Percentiles rank a stretch among this genome's conserved stretches.
Conservation (phyloP, 2,797 vertebrate genomes). For the Cetoscarus ocellatus region DNA sequence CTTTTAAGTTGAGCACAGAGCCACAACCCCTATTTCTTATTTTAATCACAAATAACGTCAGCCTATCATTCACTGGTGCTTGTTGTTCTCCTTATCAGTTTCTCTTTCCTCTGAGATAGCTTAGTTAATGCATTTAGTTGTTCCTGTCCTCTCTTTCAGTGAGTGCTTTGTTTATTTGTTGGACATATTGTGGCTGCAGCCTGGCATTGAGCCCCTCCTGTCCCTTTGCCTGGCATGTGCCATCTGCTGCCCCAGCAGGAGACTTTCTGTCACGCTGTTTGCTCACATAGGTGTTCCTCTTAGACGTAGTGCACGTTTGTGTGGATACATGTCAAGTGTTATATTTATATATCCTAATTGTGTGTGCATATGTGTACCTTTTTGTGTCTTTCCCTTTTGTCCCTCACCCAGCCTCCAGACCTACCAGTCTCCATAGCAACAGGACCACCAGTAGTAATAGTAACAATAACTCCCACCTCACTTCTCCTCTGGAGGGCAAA, state of each 20-base stretch:
- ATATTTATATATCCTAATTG: conserved; percentile 53
- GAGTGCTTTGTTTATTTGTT: conserved; percentile 66
- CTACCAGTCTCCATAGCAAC: conserved; percentile 96
- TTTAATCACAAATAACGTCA: conserved; percentile 2
- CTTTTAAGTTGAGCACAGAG: conserved; percentile 11
- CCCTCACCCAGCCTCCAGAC: conserved; percentile 89
- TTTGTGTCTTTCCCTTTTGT: conserved; percentile 52
- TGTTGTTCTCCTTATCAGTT: conserved; percentile 44
- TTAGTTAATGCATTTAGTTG: background rate
- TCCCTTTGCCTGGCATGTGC: conserved; percentile 73
- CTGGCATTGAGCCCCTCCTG: conserved; percentile 74
- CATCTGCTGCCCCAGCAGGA: conserved; percentile 84
- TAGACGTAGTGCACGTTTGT: conserved; percentile 52
- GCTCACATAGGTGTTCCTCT: conserved; percentile 31
- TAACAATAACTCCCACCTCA: conserved; percentile 92
- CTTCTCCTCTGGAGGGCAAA: conserved; percentile 93
- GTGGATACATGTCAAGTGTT: conserved; percentile 33
- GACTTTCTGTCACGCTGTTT: conserved; percentile 71
- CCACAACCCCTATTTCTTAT: background rate
- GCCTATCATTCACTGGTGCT: conserved; percentile 45
- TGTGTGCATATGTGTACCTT: conserved; percentile 34
- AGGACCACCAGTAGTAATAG: conserved; percentile 96
- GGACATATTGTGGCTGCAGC: conserved; percentile 79
- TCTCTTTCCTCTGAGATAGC: background rate
- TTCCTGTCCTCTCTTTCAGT: conserved; percentile 15